A percentile compares a stretch with the other conserved stretches of the same genome.
Conservation (phyloP, 2,113 vertebrate species). For the Dryoscopus gambensis region DNA sequence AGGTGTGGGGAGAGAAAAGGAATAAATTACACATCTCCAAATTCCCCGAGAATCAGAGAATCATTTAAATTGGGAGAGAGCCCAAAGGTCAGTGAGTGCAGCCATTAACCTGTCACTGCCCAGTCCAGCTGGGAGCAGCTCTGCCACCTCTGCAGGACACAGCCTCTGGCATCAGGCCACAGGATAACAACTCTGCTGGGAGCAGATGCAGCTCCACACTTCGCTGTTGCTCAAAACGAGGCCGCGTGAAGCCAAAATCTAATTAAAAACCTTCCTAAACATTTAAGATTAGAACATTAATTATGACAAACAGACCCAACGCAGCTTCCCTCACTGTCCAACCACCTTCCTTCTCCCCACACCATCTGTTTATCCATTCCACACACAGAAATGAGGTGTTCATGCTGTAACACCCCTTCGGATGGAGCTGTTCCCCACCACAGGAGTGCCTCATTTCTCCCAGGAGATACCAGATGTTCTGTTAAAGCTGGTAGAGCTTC, state of each 20-base stretch:
- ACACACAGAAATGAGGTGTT: background rate
- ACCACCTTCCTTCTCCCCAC: background rate
- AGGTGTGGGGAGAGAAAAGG: background rate
- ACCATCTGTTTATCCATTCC: background rate
- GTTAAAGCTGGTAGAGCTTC: background rate
- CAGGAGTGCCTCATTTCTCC: background rate
- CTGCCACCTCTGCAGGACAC: background rate
- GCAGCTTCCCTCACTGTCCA: background rate
- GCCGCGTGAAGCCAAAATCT: background rate
- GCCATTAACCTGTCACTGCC: background rate
- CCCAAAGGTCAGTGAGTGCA: background rate
- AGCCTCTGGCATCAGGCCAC: background rate
- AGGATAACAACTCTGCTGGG: background rate
- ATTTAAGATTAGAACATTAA: background rate
- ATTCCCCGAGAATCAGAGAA: background rate
- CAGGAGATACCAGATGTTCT: background rate
- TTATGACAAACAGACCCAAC: background rate
- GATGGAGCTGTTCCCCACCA: background rate
- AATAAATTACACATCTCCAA: background rate
- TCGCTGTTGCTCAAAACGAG: background rate
- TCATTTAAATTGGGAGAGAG: background rate
- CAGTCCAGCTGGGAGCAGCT: background rate
- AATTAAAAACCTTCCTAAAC: background rate
- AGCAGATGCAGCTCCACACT: background rate
- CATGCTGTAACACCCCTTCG: rapidly evolving